Evolutionary conservation across 2,888 invertebrate genomes (phyloP).

Genomic region (Oeneis ivallda): DNA sequence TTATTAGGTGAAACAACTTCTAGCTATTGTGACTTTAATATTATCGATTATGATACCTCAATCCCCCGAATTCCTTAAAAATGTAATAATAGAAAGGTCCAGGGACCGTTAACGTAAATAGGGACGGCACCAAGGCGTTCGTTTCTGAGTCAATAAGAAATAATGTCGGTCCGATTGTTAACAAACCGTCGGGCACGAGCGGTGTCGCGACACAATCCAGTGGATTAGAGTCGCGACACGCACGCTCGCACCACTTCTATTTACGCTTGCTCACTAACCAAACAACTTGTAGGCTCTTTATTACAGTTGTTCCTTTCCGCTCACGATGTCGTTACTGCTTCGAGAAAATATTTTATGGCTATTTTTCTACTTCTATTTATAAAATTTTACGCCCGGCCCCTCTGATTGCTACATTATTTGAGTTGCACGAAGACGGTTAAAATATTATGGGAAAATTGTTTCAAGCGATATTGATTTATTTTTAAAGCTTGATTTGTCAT

Average conservation of each 20-base stretch:
- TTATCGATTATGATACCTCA: conserved; percentile 4
- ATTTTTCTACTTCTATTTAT: conserved; percentile 34
- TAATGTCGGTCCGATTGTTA: conserved; percentile 53
- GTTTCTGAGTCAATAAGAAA: conserved; percentile 65
- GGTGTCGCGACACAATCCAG: conserved; percentile 63
- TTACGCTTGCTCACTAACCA: conserved; percentile 74
- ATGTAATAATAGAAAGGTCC: conserved; percentile 24
- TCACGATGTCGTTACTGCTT: conserved; percentile 69
- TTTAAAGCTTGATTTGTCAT: neutral
- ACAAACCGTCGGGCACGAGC: conserved; percentile 48
- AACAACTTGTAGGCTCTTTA: conserved; percentile 81
- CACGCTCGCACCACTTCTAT: conserved; percentile 65
- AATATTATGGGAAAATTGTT: neutral
- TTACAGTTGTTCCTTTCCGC: conserved; percentile 79
- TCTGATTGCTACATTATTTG: neutral
- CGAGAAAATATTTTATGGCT: conserved; percentile 69
- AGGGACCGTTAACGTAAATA: conserved; percentile 36
- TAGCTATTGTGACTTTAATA: neutral
- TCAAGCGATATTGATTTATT: neutral
- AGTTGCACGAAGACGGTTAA: neutral
- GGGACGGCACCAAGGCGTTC: conserved; percentile 42
- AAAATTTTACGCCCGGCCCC: neutral
- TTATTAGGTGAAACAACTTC: neutral
- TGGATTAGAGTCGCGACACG: conserved; percentile 76
- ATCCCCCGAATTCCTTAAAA: conserved; percentile 3